Base-by-base conservation (phyloP, 1,140 invertebrate genomes). In the Saccostrea echinata region DNA sequence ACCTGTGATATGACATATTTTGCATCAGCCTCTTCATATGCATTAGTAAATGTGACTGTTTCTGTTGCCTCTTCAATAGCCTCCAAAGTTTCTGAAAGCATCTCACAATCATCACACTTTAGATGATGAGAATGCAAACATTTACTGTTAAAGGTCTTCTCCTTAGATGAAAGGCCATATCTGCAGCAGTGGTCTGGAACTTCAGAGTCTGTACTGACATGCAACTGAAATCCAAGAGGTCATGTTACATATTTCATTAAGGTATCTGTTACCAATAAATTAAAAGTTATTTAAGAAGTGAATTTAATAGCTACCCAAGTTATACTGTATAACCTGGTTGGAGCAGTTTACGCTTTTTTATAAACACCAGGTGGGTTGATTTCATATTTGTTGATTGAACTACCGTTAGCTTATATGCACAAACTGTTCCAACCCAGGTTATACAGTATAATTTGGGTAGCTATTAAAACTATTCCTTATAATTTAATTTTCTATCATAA, bases 101-200 rank as follows among this genome's bases (percentile, higher is more conserved):
- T 57, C 55, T 57, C 55, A 57, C 55, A 57, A 57, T 57, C 55
- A 16, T 57, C 55, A 57, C 55, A 57, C 55, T 57, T 57, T 21
- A 57, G 21, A 21, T 57, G 55, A 57, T 57, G 55, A 57, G 55
- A 57, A 57, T 16, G 21, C 21, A 57, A 57, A 57, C 55, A 57
- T 57, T 57, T 57, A 57, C 55, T 57, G 55, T 16, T 57, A 57
- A 13, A 21, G 55, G 13, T 57, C 55, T 12, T 57, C 55, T 57
- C 55, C 13, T 57, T 57, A 57, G 55, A 57, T 57, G 71, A 76
- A 27, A 76, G 33, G 11, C 24, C 71, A 76, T 6, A 76, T 27
- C 13, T 30, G 33, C 71, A 76, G n/a, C 71, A 30, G 71, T 76
- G 71, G 33, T 76, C 71, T 76, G 71, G 24, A 27, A 76, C 71